phyloP scores from a whole-genome alignment of 2,888 invertebrate species.

The Ormia ochracea region DNA sequence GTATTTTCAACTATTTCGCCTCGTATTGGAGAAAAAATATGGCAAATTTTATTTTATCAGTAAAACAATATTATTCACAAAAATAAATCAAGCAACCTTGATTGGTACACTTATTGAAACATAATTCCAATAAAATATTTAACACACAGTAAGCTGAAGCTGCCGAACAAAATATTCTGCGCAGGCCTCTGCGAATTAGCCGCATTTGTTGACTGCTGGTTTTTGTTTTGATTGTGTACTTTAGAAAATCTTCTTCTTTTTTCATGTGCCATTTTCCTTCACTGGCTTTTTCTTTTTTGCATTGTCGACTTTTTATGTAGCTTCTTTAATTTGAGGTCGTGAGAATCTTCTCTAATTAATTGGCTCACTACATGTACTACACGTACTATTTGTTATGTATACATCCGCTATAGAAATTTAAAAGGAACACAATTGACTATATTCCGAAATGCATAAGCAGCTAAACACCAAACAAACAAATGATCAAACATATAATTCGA shows the following conservation, averaged over 20 bases:
- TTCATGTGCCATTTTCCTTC: constrained; percentile 26
- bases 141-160: too few relatives aligned
- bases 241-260: constrained; percentile 47
- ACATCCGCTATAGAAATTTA: constrained; percentile 23
- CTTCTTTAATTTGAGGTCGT: constrained; percentile 75
- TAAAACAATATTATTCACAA: too few relatives aligned
- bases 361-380: constrained; percentile 67
- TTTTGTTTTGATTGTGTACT: constrained; percentile 38
- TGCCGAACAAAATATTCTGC: too few relatives aligned
- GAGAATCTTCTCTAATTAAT: constrained; percentile 75
- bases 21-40: too few relatives aligned
- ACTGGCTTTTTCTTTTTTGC: constrained; percentile 41
- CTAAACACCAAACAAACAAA: not conserved
- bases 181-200: too few relatives aligned
- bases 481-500: not conserved
- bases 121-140: too few relatives aligned
- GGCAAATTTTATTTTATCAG: too few relatives aligned
- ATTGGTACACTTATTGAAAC: too few relatives aligned
- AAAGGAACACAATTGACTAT: constrained; percentile 30
- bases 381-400: constrained; percentile 52
- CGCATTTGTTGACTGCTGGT: constrained; percentile 36
- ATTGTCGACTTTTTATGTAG: constrained; percentile 71
- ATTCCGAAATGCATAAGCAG: not conserved
- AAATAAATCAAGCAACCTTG: too few relatives aligned
- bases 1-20: too few relatives aligned